Percentiles rank a stretch among this genome's conserved stretches.
These are phyloP conservation scores for Drosophila borealis DNA, from an alignment of 2,888 invertebrate species.

Conservation along the genomic window DNA sequence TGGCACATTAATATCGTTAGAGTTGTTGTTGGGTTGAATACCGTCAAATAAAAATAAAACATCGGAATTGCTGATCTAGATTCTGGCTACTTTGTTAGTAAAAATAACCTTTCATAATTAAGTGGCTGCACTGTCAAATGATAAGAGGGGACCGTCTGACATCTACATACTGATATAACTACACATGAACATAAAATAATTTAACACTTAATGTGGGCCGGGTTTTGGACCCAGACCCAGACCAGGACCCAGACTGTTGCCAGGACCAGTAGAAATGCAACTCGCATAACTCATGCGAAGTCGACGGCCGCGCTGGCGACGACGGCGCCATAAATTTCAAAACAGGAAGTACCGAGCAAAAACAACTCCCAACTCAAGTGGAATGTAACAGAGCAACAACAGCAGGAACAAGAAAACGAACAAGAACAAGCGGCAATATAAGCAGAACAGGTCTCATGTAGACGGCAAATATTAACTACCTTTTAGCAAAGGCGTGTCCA, in stretches of 20 bases:
- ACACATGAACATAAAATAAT: slow-evolving; percentile 70
- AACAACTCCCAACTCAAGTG: slow-evolving; percentile 61
- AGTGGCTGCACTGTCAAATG: slow-evolving; percentile 43
- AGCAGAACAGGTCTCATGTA: slow-evolving; percentile 35
- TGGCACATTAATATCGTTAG: not conserved
- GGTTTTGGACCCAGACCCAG: slow-evolving; percentile 9
- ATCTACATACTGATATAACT: slow-evolving; percentile 3
- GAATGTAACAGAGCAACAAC: slow-evolving; percentile 46
- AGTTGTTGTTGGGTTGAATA: slow-evolving; percentile 4
- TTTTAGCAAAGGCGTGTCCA: slow-evolving; percentile 53
- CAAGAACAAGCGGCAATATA: slow-evolving; percentile 7
- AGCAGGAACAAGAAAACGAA: slow-evolving; percentile 11
- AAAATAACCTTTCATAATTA: slow-evolving; percentile 61
- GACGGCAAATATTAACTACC: slow-evolving; percentile 74
- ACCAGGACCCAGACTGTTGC: slow-evolving; percentile 13
- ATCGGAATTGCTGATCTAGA: not conserved
- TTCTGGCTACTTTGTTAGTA: slow-evolving; percentile 8
- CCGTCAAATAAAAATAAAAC: slow-evolving; percentile 4
- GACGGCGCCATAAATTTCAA: slow-evolving; percentile 81
- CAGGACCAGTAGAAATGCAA: slow-evolving; percentile 60
- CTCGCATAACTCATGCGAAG: slow-evolving; percentile 76
- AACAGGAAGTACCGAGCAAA: slow-evolving; percentile 69
- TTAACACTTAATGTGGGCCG: slow-evolving; percentile 72
- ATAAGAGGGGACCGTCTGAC: slow-evolving; percentile 19
- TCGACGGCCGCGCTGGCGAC: slow-evolving; percentile 55